phyloP scores from a whole-genome alignment of 92 coral and sea anemone species.

The Zoanthus sociatus region DNA sequence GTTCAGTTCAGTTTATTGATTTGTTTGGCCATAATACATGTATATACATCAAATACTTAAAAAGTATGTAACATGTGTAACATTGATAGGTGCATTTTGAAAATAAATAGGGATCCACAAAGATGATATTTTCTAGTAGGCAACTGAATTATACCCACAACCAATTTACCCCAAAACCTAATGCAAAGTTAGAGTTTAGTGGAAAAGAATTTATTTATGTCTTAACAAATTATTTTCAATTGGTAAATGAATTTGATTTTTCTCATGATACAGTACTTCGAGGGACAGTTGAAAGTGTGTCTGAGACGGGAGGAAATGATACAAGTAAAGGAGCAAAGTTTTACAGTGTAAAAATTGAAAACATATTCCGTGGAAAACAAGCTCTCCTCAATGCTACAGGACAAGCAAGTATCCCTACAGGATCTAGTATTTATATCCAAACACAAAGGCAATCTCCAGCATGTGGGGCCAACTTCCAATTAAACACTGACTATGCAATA shows the following conservation, averaged over 20 bases:
- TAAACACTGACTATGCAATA: slow-evolving; percentile 26
- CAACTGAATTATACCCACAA: too few species aligned
- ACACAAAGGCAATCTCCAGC: slow-evolving; percentile 2
- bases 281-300: slow-evolving; percentile 10
- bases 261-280: slow-evolving; percentile 20
- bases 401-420: neutral
- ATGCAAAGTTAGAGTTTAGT: too few species aligned
- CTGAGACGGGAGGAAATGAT: slow-evolving; percentile 26
- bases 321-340: neutral
- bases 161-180: too few species aligned
- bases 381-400: slow-evolving; percentile 21
- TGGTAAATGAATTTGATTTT: neutral
- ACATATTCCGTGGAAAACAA: slow-evolving; percentile 30
- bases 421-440: slow-evolving; percentile 11
- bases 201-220: too few species aligned
- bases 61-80: too few species aligned
- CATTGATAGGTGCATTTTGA: too few species aligned
- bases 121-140: too few species aligned
- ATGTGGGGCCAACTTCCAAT: neutral
- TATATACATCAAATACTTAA: too few species aligned
- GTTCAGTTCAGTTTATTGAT: too few species aligned
- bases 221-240: too few species aligned
- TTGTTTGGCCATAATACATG: too few species aligned
- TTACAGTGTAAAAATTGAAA: slow-evolving; percentile 25
- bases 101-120: too few species aligned